Percentiles rank a stretch among this genome's conserved stretches.
Conservation (phyloP, 2,113 vertebrate species). For the Pygathrix nemaeus region DNA sequence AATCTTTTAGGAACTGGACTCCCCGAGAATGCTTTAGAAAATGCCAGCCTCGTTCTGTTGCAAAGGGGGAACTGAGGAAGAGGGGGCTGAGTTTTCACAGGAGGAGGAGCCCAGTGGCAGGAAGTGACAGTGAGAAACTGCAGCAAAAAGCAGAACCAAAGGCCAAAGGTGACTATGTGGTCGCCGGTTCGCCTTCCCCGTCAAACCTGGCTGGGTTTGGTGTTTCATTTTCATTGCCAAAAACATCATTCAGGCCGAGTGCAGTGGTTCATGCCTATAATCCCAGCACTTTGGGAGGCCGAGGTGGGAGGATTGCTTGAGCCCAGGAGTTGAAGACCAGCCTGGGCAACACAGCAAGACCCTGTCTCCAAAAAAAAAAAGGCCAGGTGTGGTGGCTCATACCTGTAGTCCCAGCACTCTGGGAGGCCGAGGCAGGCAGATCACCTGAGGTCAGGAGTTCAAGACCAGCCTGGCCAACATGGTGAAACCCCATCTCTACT, state of each 20-base stretch:
- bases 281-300: too few relatives aligned
- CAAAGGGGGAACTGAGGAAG: not conserved
- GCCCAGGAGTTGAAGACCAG: too few relatives aligned
- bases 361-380: too few relatives aligned
- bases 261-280: too few relatives aligned
- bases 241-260: not conserved
- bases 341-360: too few relatives aligned
- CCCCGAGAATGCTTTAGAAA: not conserved
- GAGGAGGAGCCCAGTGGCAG: not conserved
- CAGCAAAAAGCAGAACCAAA: not conserved
- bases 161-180: not conserved
- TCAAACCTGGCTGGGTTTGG: not conserved
- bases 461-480: too few relatives aligned
- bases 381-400: too few relatives aligned
- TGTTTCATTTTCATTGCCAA: not conserved
- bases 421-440: too few relatives aligned
- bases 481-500: too few relatives aligned
- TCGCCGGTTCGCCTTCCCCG: not conserved
- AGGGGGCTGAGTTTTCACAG: not conserved
- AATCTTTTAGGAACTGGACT: not conserved
- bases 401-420: too few relatives aligned
- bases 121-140: not conserved
- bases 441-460: too few relatives aligned
- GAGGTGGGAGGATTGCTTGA: too few relatives aligned
- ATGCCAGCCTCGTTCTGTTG: not conserved